Evolutionary conservation across 2,797 vertebrate species (phyloP), one percentile per base, ranked within the genome.

Genomic region (Gila robusta): DNA sequence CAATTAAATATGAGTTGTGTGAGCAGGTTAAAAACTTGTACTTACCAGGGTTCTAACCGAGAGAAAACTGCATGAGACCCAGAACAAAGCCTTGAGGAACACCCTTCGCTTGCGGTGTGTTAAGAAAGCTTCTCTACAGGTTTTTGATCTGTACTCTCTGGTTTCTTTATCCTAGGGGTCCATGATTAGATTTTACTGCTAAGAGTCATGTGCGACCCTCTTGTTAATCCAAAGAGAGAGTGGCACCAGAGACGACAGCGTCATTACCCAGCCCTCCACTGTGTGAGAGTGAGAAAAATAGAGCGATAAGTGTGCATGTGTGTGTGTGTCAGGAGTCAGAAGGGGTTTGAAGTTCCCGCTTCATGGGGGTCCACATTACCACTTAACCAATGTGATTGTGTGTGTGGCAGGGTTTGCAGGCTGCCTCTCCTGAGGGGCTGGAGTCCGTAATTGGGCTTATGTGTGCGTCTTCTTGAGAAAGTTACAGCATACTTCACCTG

Each of bases 1-100:
- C 92, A 93, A 95, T 95, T 95, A 95, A 87, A 88, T 87, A 81
- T 82, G 79, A 71, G 23, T 44, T 70, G 87, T 88, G 87, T 91
- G 90, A 90, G 87, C 85, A 84, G 82, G 26, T 95, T 94, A 95
- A 94, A 91, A 91, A 93, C 91, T 95, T 95, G 92, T 91, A 91
- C 92, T 89, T 89, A 79, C 91, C 85, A 89, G 88, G 88, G 89
- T 93, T 91, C 89, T 93, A 87, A 91, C 85, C 76, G 81, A 87
- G 85, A 87, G 89, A 74, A 62, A 28, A 81, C 82, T 64, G 41
- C 80, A 90, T 91, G 80, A 90, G 90, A 81, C 92, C 92, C 94
- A 95, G 93, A 94, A 93, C 94, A 94, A 92, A 91, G 90, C 88
- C 52, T 81, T 81, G 66, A 66, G 44, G 67, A 54, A 52, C 67